Evolutionary conservation across 2,888 invertebrate genomes (phyloP).

Genomic region (Empis stercorea): DNA sequence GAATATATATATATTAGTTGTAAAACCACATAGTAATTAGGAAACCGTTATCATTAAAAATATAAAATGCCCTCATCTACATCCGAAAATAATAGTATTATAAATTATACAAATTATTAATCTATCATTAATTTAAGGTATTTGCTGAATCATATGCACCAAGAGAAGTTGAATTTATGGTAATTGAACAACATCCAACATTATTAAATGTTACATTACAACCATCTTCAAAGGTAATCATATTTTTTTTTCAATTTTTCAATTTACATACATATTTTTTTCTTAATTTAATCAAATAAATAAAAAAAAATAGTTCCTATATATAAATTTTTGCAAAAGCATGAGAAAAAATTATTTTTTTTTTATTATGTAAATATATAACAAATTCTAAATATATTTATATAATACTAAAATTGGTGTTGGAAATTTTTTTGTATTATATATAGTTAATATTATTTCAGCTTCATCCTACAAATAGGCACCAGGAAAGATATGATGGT

Average conservation of each 20-base stretch:
- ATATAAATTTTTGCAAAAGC: no score
- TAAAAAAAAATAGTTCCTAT: background rate
- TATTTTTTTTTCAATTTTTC: background rate
- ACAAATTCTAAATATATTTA: background rate
- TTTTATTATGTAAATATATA: background rate
- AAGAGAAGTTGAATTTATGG: constrained; percentile 72
- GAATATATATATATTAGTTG: no score
- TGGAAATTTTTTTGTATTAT: constrained; percentile 6
- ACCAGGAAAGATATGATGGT: constrained; percentile 9
- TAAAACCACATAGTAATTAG: no score
- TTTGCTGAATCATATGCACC: constrained; percentile 75
- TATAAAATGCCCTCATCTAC: no score
- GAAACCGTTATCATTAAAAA: no score
- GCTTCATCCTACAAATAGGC: constrained; percentile 6
- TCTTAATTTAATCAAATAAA: constrained; percentile 11
- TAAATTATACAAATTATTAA: no score
- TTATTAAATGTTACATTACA: constrained; percentile 69
- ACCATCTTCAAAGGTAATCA: constrained; percentile 54
- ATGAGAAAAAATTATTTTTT: background rate
- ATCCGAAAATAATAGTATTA: no score
- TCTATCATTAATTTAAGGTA: constrained; percentile 41
- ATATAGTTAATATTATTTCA: constrained; percentile 11
- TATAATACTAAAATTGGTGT: background rate
- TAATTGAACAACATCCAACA: constrained; percentile 75
- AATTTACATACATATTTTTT: constrained; percentile 2